A percentile compares a stretch with the other conserved stretches of the same genome.
phyloP scores from a whole-genome alignment of 2,888 invertebrate genomes.

The Pyrgus malvae region DNA sequence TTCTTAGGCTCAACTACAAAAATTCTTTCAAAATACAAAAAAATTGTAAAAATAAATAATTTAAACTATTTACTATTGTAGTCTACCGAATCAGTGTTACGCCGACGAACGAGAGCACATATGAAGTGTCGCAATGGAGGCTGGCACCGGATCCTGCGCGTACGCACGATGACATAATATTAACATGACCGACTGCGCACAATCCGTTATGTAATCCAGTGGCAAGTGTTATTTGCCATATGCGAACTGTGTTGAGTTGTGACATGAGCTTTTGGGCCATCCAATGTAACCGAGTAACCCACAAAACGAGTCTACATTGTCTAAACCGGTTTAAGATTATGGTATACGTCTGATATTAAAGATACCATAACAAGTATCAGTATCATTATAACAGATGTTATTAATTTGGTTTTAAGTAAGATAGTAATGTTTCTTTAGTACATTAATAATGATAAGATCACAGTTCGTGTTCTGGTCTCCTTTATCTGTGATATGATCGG shows the following conservation, averaged over 20 bases:
- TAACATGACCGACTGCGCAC: conserved; percentile 38
- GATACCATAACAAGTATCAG: not conserved
- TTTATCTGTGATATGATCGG: too few species aligned
- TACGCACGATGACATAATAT: conserved; percentile 53
- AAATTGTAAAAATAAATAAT: not conserved
- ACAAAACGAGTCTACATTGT: not conserved
- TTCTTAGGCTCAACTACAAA: too few species aligned
- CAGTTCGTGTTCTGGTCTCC: too few species aligned
- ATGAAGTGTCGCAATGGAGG: conserved; percentile 49
- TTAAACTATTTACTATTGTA: conserved; percentile 26
- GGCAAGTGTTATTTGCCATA: conserved; percentile 26
- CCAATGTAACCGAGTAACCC: not conserved
- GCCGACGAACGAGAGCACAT: conserved; percentile 44
- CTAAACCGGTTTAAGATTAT: not conserved
- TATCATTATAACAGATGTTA: too few species aligned
- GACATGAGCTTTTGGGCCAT: not conserved
- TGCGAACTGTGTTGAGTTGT: not conserved
- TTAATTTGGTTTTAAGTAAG: too few species aligned
- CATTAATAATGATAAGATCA: too few species aligned
- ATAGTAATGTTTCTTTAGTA: too few species aligned
- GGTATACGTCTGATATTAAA: too few species aligned
- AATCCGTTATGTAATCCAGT: conserved; percentile 43
- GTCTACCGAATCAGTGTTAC: conserved; percentile 39
- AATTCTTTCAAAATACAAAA: not conserved
- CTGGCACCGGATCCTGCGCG: conserved; percentile 47